Base-by-base conservation (phyloP, 1,140 invertebrate genomes). In the Drosophila sechellia region DNA sequence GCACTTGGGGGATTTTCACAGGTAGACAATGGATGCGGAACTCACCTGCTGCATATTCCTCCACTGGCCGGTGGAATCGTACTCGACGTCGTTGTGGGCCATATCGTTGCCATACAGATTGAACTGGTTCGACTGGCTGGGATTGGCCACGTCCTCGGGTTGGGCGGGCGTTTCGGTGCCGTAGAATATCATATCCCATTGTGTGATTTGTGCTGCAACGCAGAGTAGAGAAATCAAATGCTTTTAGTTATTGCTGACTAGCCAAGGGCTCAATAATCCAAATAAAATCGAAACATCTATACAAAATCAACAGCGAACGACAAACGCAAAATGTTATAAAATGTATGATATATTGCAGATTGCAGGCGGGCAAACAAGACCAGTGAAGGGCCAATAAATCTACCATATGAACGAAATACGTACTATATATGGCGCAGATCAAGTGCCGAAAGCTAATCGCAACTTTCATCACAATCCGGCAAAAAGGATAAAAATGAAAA, bases 181-280 rank as follows among this genome's bases (percentile, higher is more conserved):
- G 90, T 97, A 96, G 92, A 96, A 94, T 76, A 96, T 95, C 73
- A 97, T 92, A 80, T 95, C 94, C 95, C 95, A 96, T 90, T 96
- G 93, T 13, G 93, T 93, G 53, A 94, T 90, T 57, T 94, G 93
- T 27, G 93, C 94, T 90, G 92, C 20, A 91, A 92, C 10, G 25
- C 34, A 57, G 35, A 54, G 35, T 20, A 31, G 13, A 50, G 50
- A 60, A 42, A 52, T 58, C 10, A n/a, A 39, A 31, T 55, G 22
- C 15, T 35, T 42, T 69, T 69, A 70, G 63, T 48, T 56, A 70
- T 17, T 34, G 42, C 56, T 46, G 11, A 8, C 31, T 37, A n/a
- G 17, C 20, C 31, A 27, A 48, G 10, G 11, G 56, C 31, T 20
- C 35, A 42, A 46, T 37, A 56, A 66, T 27, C 20, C 54, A 60